Base-by-base conservation (phyloP, 2,113 vertebrate species). In the Pampusana beccarii region DNA sequence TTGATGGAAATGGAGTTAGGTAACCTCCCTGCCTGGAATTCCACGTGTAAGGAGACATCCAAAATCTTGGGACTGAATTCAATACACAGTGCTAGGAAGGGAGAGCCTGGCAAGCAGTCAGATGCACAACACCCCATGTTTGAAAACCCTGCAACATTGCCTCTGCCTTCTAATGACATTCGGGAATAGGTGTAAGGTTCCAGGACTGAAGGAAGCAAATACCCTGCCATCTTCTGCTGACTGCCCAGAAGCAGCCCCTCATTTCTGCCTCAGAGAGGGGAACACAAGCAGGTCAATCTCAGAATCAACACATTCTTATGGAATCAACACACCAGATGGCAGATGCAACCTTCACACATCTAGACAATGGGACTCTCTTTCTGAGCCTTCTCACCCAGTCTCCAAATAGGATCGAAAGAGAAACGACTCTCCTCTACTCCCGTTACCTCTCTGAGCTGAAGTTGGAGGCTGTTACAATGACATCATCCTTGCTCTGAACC, bases 381-480 rank as follows among this genome's bases (percentile, higher is more conserved):
- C 83, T 88, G 71, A 84, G 80, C 44, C 89, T 82, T 73, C 88
- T 93, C 90, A 87, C 85, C 67, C 96, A 89, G 65, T 73, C 84
- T 88, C 60, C 92, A 93, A 83, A 86, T 31, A 96, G 77, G 72
- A 92, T 80, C 2, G 50, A 95, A 95, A 96, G 87, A 93, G 86
- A 91, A 92, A 92, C 4, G 2, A 57, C 79, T 91, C 71, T 92
- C 89, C 75, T 96, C 92, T 84, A 29, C 65, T 75, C 38, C 90
- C 51, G 2, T 96, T 97, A 99, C 99, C 99, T 99, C 98, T 99
- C 99, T 5, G 99, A 99, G 95, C 99, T 99, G 98, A 99, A 99
- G 98, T 99, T 99, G 94, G 99, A 99, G 66, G 99, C 99, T 0
- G 99, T 99, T 75, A 99, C 99, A 51, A 99, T 99, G 96, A 99